A percentile compares a stretch with the other conserved stretches of the same genome.
phyloP scores from a whole-genome alignment of 2,888 invertebrate species.

The Diogma glabrata region DNA sequence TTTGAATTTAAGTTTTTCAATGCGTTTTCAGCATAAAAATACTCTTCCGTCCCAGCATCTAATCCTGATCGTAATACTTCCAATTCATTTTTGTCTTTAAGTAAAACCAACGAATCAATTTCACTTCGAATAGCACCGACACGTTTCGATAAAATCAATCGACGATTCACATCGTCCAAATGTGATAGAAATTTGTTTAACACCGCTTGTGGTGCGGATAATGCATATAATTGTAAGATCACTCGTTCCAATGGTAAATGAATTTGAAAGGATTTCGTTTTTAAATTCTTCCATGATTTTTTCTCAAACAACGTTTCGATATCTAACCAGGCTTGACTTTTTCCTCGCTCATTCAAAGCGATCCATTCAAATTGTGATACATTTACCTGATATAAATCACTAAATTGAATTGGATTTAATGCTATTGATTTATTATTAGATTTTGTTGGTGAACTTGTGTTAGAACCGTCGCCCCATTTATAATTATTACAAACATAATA shows the following conservation, averaged over 20 bases:
- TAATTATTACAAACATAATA: slow-evolving; percentile 30
- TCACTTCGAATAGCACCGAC: slow-evolving; percentile 32
- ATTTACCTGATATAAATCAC: slow-evolving; percentile 38
- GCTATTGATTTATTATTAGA: slow-evolving; percentile 21
- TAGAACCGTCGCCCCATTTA: slow-evolving; percentile 28
- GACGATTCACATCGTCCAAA: slow-evolving; percentile 28
- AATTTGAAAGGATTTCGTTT: slow-evolving; percentile 34
- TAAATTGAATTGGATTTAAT: slow-evolving; percentile 27
- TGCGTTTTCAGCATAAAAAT: slow-evolving; percentile 60
- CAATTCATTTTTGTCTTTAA: slow-evolving; percentile 32
- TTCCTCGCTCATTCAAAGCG: slow-evolving; percentile 42
- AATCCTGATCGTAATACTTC: slow-evolving; percentile 27
- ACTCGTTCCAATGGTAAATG: slow-evolving; percentile 31
- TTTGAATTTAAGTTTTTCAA: slow-evolving; percentile 36
- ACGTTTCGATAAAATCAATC: slow-evolving; percentile 27
- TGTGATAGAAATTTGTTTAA: slow-evolving; percentile 32
- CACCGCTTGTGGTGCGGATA: slow-evolving; percentile 31
- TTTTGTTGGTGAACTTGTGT: not conserved
- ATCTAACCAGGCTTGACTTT: slow-evolving; percentile 32
- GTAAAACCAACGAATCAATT: slow-evolving; percentile 30
- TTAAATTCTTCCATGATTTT: slow-evolving; percentile 30
- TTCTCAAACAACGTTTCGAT: slow-evolving; percentile 24
- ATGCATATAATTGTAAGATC: slow-evolving; percentile 27
- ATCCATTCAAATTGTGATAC: slow-evolving; percentile 59
- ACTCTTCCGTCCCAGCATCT: slow-evolving; percentile 46